Conservation (phyloP, 2,113 vertebrate species). For the Cephalopterus ornatus region DNA sequence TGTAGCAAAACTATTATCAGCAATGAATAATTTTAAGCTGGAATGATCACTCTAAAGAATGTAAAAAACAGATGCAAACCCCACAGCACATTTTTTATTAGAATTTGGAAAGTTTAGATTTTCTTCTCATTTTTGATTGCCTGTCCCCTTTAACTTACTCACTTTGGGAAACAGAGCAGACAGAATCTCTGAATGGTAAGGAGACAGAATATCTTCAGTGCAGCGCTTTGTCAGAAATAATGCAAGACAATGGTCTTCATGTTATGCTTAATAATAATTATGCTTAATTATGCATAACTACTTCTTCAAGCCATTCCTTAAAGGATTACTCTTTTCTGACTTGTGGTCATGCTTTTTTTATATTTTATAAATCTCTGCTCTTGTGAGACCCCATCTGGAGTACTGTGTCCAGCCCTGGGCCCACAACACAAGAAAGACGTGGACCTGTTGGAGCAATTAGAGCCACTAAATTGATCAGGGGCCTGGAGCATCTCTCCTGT, state of each 20-base stretch:
- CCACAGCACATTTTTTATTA: neutral
- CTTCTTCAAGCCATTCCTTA: neutral
- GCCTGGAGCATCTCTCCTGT: neutral
- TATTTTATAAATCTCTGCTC: neutral
- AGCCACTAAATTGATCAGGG: neutral
- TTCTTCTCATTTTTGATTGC: neutral
- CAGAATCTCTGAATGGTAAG: neutral
- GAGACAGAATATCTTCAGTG: neutral
- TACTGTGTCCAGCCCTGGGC: no score
- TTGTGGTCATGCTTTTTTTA: neutral
- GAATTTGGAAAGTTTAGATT: neutral
- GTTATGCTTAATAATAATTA: neutral
- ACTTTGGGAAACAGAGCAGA: neutral
- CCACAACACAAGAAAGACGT: neutral
- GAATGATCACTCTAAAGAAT: neutral
- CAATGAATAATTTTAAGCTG: neutral
- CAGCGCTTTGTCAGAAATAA: neutral
- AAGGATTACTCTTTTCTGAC: neutral
- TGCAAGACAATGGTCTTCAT: neutral
- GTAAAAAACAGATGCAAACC: neutral
- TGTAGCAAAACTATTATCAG: neutral
- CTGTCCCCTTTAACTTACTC: neutral
- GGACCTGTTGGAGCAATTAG: neutral
- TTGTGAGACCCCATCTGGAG: neutral
- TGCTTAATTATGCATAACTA: neutral